Evolutionary conservation across 2,888 invertebrate genomes (phyloP).

Genomic region (Muscina levida): DNA sequence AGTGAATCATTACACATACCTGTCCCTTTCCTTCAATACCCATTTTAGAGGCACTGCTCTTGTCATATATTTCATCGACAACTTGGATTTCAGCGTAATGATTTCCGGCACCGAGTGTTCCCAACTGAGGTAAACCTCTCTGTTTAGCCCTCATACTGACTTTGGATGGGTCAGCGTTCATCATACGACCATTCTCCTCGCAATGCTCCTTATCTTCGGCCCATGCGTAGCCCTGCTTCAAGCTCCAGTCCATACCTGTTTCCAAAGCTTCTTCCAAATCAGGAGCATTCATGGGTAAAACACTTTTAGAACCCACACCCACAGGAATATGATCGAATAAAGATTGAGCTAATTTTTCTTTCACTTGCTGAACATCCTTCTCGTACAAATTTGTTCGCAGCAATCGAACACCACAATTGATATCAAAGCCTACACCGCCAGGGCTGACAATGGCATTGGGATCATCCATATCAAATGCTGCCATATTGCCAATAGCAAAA

Average conservation of each 20-base stretch:
- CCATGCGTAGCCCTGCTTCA: conserved; percentile 99
- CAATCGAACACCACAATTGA: conserved; percentile 98
- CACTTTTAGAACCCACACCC: conserved; percentile 99
- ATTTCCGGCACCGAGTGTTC: conserved; percentile 98
- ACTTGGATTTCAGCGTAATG: conserved; percentile 99
- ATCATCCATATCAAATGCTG: conserved; percentile 97
- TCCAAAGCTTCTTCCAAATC: conserved; percentile 98
- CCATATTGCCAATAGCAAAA: conserved; percentile 99
- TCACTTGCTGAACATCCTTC: conserved; percentile 93
- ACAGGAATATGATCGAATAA: conserved; percentile 99
- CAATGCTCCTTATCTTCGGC: conserved; percentile 99
- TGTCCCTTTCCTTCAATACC: conserved; percentile 97
- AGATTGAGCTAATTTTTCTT: conserved; percentile 97
- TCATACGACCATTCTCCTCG: conserved; percentile 99
- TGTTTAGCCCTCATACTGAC: conserved; percentile 97
- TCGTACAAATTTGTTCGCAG: conserved; percentile 96
- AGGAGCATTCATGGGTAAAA: conserved; percentile 98
- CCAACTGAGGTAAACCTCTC: conserved; percentile 97
- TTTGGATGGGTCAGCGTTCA: conserved; percentile 98
- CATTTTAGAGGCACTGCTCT: conserved; percentile 98
- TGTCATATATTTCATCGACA: conserved; percentile 98
- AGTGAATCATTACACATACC: conserved; percentile 99
- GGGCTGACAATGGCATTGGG: conserved; percentile 92
- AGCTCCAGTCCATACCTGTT: conserved; percentile 99
- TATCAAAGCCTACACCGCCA: conserved; percentile 99